Evolutionary conservation across 2,797 vertebrate genomes (phyloP), one percentile per base, ranked within the genome.

Genomic region (Cephalopachus bancanus): DNA sequence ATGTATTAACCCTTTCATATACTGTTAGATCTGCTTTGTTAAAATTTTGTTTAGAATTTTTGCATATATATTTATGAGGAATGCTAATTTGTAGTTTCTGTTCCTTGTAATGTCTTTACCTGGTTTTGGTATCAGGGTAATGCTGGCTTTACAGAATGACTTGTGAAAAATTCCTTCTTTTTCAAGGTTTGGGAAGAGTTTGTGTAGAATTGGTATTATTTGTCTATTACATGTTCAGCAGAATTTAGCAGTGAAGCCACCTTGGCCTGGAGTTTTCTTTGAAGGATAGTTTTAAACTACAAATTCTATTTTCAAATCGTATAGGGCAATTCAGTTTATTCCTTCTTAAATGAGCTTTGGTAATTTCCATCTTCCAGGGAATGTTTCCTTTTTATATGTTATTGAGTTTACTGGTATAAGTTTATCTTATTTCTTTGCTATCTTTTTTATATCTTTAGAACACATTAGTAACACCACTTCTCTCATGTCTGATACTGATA

Each of bases 121-220:
- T 93, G n/a, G n/a, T 89, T 96, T 96, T 91, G 49, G 33, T 87
- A 94, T 44, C 44, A 95, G 53, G 19, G 44, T 69, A 75, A 89
- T 72, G n/a, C 20, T 83, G 33, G 69, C 12, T 59, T 92, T 37
- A 59, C 10, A 80, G 20, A 51, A 75, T 67, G 59, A 88, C 37
- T 16, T 92, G 95, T 37, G 49, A 80, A 94, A 57, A 95, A 92
- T 59, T 90, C 57, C 59, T 86, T 91, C 37, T 59, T 83, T 95
- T 95, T 80, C 76, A 92, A 55, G 71, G 59, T 90, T 90, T 94
- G 64, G 72, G 74, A 89, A 81, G 33, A 87, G 57, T 91, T 78
- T 91, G 14, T 67, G 19, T 65, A 62, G 74, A 93, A 87, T 44
- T 94, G 76, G 49, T 75, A 69, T 91, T 85, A 72, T 59, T 96